Evolutionary conservation across 2,888 invertebrate species (phyloP).

Genomic region (Incurvaria masculella): DNA sequence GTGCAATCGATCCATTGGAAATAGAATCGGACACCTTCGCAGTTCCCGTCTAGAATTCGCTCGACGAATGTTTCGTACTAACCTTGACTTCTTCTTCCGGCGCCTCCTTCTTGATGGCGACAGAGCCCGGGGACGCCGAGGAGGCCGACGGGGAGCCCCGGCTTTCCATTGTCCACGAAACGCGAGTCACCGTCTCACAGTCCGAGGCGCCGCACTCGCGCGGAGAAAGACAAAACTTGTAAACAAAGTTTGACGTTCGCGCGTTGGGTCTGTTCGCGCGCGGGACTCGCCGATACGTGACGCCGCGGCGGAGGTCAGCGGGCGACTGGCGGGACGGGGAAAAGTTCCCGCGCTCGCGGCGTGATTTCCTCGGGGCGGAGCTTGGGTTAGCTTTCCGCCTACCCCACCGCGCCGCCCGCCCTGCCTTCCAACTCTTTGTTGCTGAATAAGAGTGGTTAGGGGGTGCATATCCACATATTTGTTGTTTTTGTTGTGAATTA

Average conservation of each 20-base stretch:
- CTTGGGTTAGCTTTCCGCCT: neutral
- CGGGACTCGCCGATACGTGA: neutral
- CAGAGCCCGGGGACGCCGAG: constrained; percentile 35
- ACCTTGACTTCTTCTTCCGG: constrained; percentile 76
- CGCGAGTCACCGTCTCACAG: neutral
- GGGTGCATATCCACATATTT: no score
- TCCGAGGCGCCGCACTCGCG: neutral
- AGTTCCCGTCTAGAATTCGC: no score
- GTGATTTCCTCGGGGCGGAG: neutral
- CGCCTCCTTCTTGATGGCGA: constrained; percentile 65
- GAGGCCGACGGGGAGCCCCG: constrained; percentile 41
- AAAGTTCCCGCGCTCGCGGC: neutral
- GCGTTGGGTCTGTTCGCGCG: neutral
- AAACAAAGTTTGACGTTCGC: neutral
- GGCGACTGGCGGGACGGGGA: neutral
- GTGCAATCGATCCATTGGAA: neutral
- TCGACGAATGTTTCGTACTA: constrained; percentile 17
- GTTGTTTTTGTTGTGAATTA: no score
- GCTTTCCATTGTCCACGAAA: constrained; percentile 41
- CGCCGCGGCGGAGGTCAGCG: neutral
- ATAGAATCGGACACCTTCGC: neutral
- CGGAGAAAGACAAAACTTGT: neutral
- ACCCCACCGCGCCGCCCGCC: no score
- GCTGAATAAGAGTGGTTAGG: no score
- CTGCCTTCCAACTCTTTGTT: no score